Evolutionary conservation across 2,113 vertebrate genomes (phyloP).

Genomic region (Neofelis nebulosa): DNA sequence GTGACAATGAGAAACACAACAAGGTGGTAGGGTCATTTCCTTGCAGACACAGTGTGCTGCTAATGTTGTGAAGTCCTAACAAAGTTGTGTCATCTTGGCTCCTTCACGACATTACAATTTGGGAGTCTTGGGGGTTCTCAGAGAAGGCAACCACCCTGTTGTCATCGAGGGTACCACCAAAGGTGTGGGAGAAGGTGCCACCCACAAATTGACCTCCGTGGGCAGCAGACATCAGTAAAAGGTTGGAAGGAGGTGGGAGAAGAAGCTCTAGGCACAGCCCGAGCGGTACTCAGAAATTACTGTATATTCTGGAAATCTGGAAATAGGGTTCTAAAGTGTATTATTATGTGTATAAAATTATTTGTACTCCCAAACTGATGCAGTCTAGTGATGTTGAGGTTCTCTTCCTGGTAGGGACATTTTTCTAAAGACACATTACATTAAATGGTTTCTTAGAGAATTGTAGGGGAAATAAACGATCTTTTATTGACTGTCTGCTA

Average conservation of each 20-base stretch:
- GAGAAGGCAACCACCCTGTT: background rate
- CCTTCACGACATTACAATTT: background rate
- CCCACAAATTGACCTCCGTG: background rate
- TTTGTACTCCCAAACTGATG: background rate
- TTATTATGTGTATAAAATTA: background rate
- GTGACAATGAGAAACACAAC: background rate
- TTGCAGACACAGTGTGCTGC: background rate
- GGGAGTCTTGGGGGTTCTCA: background rate
- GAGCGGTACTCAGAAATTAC: background rate
- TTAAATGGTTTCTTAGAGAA: background rate
- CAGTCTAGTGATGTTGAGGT: background rate
- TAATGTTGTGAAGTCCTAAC: background rate
- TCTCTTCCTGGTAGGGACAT: background rate
- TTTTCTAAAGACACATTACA: conserved; percentile 7
- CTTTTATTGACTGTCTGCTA: background rate
- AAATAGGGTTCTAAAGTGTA: background rate
- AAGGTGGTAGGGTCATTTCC: background rate
- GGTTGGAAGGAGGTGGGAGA: background rate
- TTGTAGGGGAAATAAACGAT: background rate
- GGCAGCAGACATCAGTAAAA: no score
- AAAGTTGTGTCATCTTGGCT: background rate
- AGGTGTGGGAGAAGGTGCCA: rapidly evolving
- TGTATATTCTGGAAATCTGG: background rate
- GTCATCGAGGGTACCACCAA: background rate
- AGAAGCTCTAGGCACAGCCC: background rate